Percentiles rank a stretch among this genome's conserved stretches.
These are phyloP conservation scores for Chloroceryle inda DNA, from an alignment of 2,797 vertebrate genomes.

Conservation along the genomic window DNA sequence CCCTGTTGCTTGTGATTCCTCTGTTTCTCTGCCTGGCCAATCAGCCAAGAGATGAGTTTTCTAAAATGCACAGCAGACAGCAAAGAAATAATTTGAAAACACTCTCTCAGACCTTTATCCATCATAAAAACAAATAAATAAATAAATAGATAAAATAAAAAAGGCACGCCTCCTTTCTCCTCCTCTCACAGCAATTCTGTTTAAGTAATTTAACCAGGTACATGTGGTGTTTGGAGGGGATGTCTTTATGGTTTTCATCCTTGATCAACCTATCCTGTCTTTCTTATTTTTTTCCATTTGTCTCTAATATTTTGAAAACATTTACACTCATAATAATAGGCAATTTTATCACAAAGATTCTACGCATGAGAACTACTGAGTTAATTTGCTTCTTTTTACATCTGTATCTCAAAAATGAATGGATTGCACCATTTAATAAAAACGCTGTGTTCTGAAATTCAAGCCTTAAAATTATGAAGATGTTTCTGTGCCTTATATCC, in stretches of 20 bases:
- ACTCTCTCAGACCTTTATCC: background rate
- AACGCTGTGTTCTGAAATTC: slow-evolving; percentile 42
- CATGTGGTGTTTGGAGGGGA: background rate
- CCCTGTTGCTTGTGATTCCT: background rate
- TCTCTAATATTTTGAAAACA: slow-evolving; percentile 57
- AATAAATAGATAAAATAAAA: too few species aligned
- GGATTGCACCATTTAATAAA: slow-evolving; percentile 57
- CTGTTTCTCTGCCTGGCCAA: background rate
- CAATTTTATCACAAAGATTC: slow-evolving; percentile 66
- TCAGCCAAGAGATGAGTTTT: background rate
- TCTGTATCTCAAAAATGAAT: slow-evolving; percentile 52
- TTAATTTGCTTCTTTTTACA: slow-evolving; percentile 59
- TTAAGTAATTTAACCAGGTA: background rate
- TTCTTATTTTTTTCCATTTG: slow-evolving; percentile 19
- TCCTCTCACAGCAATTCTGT: background rate
- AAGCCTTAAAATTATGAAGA: slow-evolving; percentile 62
- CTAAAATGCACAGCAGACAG: background rate
- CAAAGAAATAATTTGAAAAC: background rate
- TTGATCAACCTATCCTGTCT: background rate
- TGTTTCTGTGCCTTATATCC: slow-evolving; percentile 21
- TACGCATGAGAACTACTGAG: slow-evolving; percentile 59
- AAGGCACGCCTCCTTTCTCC: background rate
- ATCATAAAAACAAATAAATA: background rate
- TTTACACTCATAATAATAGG: slow-evolving; percentile 50
- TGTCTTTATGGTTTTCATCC: background rate